phyloP scores from a whole-genome alignment of 2,113 vertebrate species.

The Syngnathus scovelli region DNA sequence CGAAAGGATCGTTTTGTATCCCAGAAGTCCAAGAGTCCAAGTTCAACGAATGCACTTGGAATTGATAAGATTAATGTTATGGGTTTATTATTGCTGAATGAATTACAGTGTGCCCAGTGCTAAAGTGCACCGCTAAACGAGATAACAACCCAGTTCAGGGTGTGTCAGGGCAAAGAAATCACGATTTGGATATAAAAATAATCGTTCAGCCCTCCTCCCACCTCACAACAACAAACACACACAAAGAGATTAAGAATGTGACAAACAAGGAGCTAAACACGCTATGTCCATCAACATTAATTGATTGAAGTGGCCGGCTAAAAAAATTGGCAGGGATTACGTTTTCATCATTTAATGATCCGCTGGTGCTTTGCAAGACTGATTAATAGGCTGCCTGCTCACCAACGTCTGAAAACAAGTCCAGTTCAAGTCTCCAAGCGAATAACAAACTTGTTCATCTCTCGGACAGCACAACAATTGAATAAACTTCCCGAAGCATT shows the following conservation, averaged over 20 bases:
- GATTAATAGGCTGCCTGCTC: background rate
- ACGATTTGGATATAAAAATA: too few species aligned
- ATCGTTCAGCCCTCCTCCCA: background rate
- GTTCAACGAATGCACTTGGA: too few species aligned
- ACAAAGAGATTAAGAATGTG: conserved; percentile 1
- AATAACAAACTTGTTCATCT: background rate
- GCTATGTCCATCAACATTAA: conserved; percentile 28
- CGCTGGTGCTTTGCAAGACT: background rate
- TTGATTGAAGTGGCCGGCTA: conserved; percentile 7
- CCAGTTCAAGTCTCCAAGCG: background rate
- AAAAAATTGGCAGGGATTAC: conserved; percentile 13
- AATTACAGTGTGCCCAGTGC: too few species aligned
- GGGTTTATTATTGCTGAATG: too few species aligned
- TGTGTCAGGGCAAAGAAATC: too few species aligned
- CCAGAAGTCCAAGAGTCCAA: too few species aligned
- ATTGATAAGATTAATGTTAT: too few species aligned
- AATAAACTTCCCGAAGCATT: background rate
- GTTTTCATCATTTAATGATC: background rate
- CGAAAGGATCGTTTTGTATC: too few species aligned
- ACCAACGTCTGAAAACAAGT: background rate
- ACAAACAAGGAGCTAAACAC: conserved; percentile 10
- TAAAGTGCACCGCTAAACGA: too few species aligned
- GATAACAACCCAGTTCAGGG: too few species aligned
- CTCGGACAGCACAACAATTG: background rate
- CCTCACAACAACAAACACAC: background rate